Evolutionary conservation across 2,797 vertebrate genomes (phyloP).

Genomic region (Sandelia bainsii): DNA sequence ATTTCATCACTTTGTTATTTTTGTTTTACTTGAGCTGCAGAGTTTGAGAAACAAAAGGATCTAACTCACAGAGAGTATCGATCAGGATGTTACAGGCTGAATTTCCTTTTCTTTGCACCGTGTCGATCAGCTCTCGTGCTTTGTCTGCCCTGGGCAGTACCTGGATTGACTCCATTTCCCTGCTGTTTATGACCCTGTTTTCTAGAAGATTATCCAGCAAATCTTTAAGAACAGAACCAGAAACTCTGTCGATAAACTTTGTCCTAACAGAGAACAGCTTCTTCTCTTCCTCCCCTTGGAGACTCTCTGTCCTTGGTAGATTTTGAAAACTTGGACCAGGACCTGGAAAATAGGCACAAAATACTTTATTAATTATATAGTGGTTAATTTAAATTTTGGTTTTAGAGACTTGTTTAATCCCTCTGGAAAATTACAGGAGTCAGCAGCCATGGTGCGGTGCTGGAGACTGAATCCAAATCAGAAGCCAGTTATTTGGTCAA

Average conservation of each 20-base stretch:
- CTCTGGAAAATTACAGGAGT: no score
- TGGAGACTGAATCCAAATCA: no score
- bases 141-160: not conserved
- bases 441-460: no score
- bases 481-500: no score
- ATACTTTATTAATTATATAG: no score
- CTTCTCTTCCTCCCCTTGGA: not conserved
- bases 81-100: not conserved
- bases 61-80: not conserved
- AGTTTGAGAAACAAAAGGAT: not conserved
- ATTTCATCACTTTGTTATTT: no score
- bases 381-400: no score
- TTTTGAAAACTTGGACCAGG: not conserved
- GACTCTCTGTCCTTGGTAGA: not conserved
- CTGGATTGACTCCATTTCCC: not conserved
- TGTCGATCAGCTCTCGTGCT: not conserved
- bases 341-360: not conserved
- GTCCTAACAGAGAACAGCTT: not conserved
- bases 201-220: not conserved
- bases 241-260: not conserved
- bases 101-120: not conserved
- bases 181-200: not conserved
- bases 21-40: not conserved
- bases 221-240: not conserved
- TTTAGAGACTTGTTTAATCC: no score